Percentiles rank a stretch among this genome's conserved stretches.
These are phyloP conservation scores for Rattus norvegicus DNA, from an alignment of 2,113 vertebrate genomes.

Conservation along the genomic window DNA sequence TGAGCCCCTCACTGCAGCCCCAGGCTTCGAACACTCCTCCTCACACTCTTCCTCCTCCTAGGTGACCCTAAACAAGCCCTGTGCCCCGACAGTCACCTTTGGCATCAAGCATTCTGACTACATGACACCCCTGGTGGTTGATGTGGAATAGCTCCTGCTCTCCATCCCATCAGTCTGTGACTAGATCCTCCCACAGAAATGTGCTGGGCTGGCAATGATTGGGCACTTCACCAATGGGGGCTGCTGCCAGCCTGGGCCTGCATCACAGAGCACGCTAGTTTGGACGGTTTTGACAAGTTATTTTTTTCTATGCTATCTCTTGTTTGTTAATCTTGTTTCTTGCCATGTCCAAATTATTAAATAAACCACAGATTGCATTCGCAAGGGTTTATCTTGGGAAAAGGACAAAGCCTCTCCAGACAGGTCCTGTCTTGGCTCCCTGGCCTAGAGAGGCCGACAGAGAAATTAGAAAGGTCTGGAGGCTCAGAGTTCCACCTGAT, in stretches of 20 bases:
- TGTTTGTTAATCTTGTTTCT: constrained; percentile 45
- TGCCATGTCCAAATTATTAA: constrained; percentile 51
- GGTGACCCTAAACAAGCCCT: constrained; percentile 65
- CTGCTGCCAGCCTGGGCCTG: background rate
- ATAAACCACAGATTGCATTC: constrained; percentile 70
- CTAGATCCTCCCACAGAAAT: background rate
- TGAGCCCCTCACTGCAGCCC: background rate
- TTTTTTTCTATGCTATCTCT: constrained; percentile 57
- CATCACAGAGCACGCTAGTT: background rate
- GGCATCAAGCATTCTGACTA: constrained; percentile 84
- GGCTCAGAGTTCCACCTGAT: fast-evolving
- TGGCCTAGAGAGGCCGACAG: background rate
- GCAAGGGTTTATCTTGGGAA: background rate
- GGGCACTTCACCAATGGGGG: background rate
- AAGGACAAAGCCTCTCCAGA: background rate
- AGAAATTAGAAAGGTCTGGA: background rate
- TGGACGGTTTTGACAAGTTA: constrained; percentile 8
- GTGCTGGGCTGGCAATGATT: background rate
- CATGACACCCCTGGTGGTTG: constrained; percentile 78
- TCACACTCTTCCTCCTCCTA: constrained; percentile 1
- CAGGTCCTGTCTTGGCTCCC: background rate
- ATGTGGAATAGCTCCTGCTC: constrained; percentile 65
- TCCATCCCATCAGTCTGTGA: fast-evolving
- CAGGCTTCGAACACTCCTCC: background rate
- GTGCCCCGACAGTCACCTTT: constrained; percentile 72